A percentile compares a stretch with the other conserved stretches of the same genome.
These are phyloP conservation scores for Polypedilum vanderplanki DNA, from an alignment of 1,140 invertebrate species.

Conservation along the genomic window DNA sequence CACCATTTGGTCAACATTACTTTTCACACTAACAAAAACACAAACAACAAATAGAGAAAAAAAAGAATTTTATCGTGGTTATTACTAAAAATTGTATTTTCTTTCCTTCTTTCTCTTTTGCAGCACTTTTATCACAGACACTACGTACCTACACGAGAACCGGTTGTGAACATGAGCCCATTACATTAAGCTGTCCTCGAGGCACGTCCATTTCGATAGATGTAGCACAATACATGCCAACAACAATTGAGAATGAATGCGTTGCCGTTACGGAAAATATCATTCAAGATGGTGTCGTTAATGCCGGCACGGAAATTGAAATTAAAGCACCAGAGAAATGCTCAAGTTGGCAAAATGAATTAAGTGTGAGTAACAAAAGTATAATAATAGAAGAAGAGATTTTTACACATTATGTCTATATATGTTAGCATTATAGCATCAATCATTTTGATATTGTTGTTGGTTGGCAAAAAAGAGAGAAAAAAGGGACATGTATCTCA, in stretches of 20 bases:
- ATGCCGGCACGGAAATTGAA: slow-evolving; percentile 40
- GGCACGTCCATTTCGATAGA: slow-evolving; percentile 83
- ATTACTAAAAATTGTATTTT: slow-evolving; percentile 26
- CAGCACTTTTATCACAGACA: slow-evolving; percentile 80
- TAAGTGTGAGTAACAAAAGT: slow-evolving; percentile 45
- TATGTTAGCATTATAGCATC: too few species aligned
- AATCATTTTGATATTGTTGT: too few species aligned
- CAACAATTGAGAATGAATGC: slow-evolving; percentile 40
- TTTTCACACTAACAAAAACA: neutral
- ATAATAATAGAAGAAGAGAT: too few species aligned
- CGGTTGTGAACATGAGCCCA: slow-evolving; percentile 77
- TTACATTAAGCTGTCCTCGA: slow-evolving; percentile 73
- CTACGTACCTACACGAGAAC: slow-evolving; percentile 80
- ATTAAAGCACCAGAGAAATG: slow-evolving; percentile 44
- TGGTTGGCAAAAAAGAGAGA: too few species aligned
- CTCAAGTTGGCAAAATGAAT: slow-evolving; percentile 46
- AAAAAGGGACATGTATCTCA: too few species aligned
- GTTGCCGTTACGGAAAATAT: slow-evolving; percentile 26
- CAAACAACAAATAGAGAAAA: too few species aligned
- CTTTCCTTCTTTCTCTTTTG: slow-evolving; percentile 32
- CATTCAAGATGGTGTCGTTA: slow-evolving; percentile 33
- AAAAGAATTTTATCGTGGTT: neutral
- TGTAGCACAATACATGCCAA: slow-evolving; percentile 52
- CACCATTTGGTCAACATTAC: slow-evolving; percentile 1
- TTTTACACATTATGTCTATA: too few species aligned